phyloP scores from a whole-genome alignment of 2,113 vertebrate species.

The Carettochelys insculpta region DNA sequence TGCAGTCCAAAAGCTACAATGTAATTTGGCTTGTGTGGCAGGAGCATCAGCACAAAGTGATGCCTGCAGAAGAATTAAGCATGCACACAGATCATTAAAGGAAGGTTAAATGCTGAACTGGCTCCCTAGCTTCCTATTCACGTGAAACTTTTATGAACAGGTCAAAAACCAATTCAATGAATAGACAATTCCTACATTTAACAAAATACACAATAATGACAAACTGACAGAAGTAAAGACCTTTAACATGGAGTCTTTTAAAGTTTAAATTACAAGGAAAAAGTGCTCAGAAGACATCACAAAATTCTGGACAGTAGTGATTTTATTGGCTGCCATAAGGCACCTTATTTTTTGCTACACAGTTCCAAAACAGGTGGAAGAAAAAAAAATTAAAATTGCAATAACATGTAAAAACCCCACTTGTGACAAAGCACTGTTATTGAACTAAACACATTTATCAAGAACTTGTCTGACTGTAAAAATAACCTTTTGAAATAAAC shows the following conservation, averaged over 20 bases:
- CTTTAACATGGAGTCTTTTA: neutral
- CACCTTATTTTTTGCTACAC: neutral
- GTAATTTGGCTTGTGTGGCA: neutral
- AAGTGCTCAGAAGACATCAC: neutral
- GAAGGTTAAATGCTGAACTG: neutral
- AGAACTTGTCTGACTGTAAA: slow-evolving; percentile 24
- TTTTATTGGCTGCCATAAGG: slow-evolving; percentile 66
- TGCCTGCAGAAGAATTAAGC: neutral
- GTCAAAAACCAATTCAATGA: neutral
- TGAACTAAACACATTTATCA: slow-evolving; percentile 56
- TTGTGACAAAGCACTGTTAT: slow-evolving; percentile 34
- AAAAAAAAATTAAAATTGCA: neutral
- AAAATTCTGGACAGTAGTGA: slow-evolving; percentile 34
- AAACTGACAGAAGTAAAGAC: neutral
- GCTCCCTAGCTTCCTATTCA: neutral
- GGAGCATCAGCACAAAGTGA: neutral
- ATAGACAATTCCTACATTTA: neutral
- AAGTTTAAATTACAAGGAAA: neutral
- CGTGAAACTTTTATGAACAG: neutral
- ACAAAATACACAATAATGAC: neutral
- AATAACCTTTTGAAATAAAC: slow-evolving; percentile 71
- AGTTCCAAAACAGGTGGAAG: slow-evolving; percentile 14
- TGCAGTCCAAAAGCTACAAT: slow-evolving; percentile 12
- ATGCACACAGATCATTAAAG: neutral
- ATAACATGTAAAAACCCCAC: slow-evolving; percentile 2